Base-by-base conservation (phyloP, 2,113 vertebrate genomes). In the Equus przewalskii region DNA sequence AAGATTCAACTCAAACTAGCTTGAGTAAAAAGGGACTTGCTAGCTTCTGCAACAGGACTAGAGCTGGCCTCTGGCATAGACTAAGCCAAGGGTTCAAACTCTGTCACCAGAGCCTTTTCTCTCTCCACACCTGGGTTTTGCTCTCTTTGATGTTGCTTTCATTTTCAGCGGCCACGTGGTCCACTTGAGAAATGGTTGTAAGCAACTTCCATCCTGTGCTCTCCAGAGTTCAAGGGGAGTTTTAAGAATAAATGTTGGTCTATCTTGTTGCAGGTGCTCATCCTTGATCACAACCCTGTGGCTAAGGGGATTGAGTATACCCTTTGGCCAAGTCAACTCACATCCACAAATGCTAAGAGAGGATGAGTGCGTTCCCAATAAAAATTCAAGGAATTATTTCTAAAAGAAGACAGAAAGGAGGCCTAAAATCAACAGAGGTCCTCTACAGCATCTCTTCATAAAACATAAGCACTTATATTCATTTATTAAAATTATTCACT, bases 401-500 rank as follows among this genome's bases (percentile, higher is more conserved):
- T 16, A 54, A 92, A 89, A 86, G 7, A n/a, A 58, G 19, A 5
- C 6, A 6, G 11, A 46, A 56, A 36, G 26, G 36, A 80, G 16
- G 14, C 10, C 62, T 73, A 54, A 41, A 80, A 76, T 81, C 69
- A 95, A 84, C 33, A 94, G 46, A 58, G 46, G 60, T 36, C 65
- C 36, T 88, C 75, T 62, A 83, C 8, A 75, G 81, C 28, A 51
- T 92, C 81, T 93, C 67, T 75, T 91, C 65, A 70, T 91, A 91
- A 93, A 89, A 56, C 76, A 64, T 7, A 95, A 84, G 36, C 65
- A 64, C 18, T 89, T 82, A 28, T 28, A 78, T 69, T 60, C 30
- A 41, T 73, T 93, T 93, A 75, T 96, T 80, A 75, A 93, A 91
- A 93, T 87, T 79, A 93, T 65, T 64, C 58, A 62, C 44, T 56